Evolutionary conservation across 2,888 invertebrate species (phyloP).

Genomic region (Mythimna vitellina): DNA sequence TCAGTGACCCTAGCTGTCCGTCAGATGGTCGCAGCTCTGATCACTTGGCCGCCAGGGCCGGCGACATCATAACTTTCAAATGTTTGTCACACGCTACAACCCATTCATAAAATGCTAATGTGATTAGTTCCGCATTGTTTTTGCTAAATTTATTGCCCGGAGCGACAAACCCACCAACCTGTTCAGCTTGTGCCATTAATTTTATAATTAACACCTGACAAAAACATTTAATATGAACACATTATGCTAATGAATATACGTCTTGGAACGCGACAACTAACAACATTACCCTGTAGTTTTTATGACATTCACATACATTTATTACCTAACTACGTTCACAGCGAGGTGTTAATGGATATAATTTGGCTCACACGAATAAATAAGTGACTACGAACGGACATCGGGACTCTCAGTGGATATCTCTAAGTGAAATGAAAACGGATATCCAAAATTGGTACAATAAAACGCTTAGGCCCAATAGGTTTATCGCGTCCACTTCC

Average conservation of each 20-base stretch:
- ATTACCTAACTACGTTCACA: constrained; percentile 55
- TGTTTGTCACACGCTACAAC: constrained; percentile 77
- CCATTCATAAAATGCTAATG: constrained; percentile 87
- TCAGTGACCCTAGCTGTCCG: constrained; percentile 63
- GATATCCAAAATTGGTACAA: constrained; percentile 88
- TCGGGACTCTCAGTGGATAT: constrained; percentile 68
- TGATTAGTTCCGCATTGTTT: constrained; percentile 82
- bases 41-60: constrained; percentile 56
- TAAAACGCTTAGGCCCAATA: constrained; percentile 89
- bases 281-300: constrained; percentile 54
- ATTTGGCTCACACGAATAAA: constrained; percentile 73
- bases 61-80: constrained; percentile 82
- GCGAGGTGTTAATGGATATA: constrained; percentile 82
- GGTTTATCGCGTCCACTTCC: constrained; percentile 89
- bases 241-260: constrained; percentile 67
- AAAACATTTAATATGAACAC: constrained; percentile 75
- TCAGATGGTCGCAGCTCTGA: constrained; percentile 25
- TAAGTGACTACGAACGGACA: constrained; percentile 63
- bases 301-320: constrained; percentile 66
- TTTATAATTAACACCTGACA: constrained; percentile 83
- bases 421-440: constrained; percentile 79
- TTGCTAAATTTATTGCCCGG: constrained; percentile 81
- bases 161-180: constrained; percentile 73
- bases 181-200: constrained; percentile 74
- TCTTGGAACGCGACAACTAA: constrained; percentile 60